A percentile compares a stretch with the other conserved stretches of the same genome.
Evolutionary conservation across 2,888 invertebrate genomes (phyloP).

Genomic region (Epinotia demarniana): DNA sequence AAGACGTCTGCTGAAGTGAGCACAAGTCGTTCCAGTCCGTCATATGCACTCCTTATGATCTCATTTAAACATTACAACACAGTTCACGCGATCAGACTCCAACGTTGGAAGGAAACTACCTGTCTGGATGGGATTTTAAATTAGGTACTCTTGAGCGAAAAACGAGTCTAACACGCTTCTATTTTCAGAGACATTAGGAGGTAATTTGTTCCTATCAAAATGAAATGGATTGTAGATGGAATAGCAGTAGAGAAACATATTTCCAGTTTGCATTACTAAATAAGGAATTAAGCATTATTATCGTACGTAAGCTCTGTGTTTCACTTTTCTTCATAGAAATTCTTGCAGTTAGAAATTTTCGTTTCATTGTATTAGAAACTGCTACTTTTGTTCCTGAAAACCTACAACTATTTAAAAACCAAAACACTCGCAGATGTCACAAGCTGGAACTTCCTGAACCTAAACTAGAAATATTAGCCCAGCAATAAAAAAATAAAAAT

Average conservation of each 20-base stretch:
- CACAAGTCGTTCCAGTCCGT: constrained; percentile 7
- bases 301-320: no score
- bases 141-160: not conserved
- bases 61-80: constrained; percentile 15
- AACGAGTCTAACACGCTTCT: not conserved
- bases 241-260: not conserved
- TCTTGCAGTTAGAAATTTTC: no score
- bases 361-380: no score
- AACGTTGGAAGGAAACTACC: not conserved
- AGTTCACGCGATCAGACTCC: constrained; percentile 20
- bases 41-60: constrained; percentile 22
- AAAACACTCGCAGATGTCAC: no score
- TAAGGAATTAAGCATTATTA: no score
- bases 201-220: not conserved
- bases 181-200: not conserved
- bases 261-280: not conserved
- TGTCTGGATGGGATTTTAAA: constrained; percentile 4
- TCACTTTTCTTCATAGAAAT: no score
- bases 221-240: not conserved
- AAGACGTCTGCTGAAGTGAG: constrained; percentile 9
- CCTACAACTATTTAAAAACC: no score
- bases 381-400: no score
- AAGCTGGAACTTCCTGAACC: no score
- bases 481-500: no score
- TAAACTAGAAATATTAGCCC: no score